Percentiles rank a stretch among this genome's conserved stretches.
Evolutionary conservation across 2,113 vertebrate genomes (phyloP).

Genomic region (Larimichthys polyactis): DNA sequence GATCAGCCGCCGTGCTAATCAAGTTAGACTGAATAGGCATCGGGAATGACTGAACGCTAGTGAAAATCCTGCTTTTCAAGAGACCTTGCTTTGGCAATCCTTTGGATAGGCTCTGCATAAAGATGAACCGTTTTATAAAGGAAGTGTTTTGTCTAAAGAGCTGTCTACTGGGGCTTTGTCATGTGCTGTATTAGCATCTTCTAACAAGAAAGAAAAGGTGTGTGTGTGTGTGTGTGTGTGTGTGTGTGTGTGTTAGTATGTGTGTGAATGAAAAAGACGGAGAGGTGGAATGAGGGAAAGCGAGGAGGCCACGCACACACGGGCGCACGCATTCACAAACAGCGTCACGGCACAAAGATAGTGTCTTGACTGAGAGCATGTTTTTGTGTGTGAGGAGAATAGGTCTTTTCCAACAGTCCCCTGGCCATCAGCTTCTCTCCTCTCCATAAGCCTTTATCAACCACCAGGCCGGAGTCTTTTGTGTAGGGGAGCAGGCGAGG

Average conservation of each 20-base stretch:
- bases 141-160: slow-evolving; percentile 70
- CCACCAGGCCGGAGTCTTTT: slow-evolving; percentile 69
- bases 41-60: slow-evolving; percentile 56
- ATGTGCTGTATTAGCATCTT: slow-evolving; percentile 76
- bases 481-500: slow-evolving; percentile 55
- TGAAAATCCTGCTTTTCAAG: slow-evolving; percentile 64
- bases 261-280: slow-evolving; percentile 37
- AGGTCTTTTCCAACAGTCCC: slow-evolving; percentile 63
- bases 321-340: slow-evolving; percentile 59
- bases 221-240: background rate
- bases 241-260: slow-evolving; percentile 6
- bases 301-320: slow-evolving; percentile 30
- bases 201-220: slow-evolving; percentile 66
- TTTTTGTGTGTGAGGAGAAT: slow-evolving; percentile 78
- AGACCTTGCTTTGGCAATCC: slow-evolving; percentile 45
- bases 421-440: slow-evolving; percentile 65
- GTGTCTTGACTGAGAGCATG: slow-evolving; percentile 74
- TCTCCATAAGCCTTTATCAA: slow-evolving; percentile 78
- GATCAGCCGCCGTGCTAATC: slow-evolving; percentile 70
- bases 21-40: slow-evolving; percentile 65
- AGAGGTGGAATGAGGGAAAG: slow-evolving; percentile 49
- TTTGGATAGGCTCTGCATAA: slow-evolving; percentile 68
- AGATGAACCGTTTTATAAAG: slow-evolving; percentile 73
- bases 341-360: slow-evolving; percentile 60
- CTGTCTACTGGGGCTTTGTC: slow-evolving; percentile 75